A percentile compares a stretch with the other conserved stretches of the same genome.
phyloP scores from a whole-genome alignment of 1,140 invertebrate genomes.

The Magallana angulata region DNA sequence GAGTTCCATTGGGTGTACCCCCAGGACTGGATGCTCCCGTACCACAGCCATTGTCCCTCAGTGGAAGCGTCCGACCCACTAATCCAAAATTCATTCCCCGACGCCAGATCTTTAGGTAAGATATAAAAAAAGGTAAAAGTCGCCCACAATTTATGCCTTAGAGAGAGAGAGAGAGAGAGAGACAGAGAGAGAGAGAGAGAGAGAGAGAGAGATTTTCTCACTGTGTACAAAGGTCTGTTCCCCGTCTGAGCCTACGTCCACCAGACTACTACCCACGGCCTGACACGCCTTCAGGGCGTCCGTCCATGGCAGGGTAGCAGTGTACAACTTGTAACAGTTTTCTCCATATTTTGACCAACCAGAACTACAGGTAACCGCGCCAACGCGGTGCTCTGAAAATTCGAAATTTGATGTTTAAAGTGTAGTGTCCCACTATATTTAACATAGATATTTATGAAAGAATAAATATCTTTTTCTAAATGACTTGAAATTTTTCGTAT shows the following conservation, averaged over 20 bases:
- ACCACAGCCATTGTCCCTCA: neutral
- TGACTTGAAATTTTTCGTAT: too few relatives aligned
- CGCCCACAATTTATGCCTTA: neutral
- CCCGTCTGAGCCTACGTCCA: neutral
- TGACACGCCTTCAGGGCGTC: conserved; percentile 6
- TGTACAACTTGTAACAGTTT: neutral
- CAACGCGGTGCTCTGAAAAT: neutral
- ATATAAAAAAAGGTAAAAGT: neutral
- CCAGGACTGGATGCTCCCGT: conserved; percentile 19
- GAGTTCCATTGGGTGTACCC: neutral
- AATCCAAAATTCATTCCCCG: conserved; percentile 1
- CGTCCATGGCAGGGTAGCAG: neutral
- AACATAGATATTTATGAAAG: too few relatives aligned
- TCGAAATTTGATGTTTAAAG: too few relatives aligned
- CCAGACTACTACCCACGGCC: neutral
- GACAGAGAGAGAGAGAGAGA: too few relatives aligned
- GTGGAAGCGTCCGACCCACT: neutral
- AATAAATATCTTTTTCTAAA: too few relatives aligned
- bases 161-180: too few relatives aligned
- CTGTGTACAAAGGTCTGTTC: conserved; percentile 18
- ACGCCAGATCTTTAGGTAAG: neutral
- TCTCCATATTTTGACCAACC: conserved; percentile 15
- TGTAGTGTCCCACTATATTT: too few relatives aligned
- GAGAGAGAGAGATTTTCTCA: neutral
- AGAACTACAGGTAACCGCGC: neutral